These are phyloP conservation scores for Heliconius cydno DNA, from an alignment of 2,888 invertebrate genomes.

Conservation along the genomic window DNA sequence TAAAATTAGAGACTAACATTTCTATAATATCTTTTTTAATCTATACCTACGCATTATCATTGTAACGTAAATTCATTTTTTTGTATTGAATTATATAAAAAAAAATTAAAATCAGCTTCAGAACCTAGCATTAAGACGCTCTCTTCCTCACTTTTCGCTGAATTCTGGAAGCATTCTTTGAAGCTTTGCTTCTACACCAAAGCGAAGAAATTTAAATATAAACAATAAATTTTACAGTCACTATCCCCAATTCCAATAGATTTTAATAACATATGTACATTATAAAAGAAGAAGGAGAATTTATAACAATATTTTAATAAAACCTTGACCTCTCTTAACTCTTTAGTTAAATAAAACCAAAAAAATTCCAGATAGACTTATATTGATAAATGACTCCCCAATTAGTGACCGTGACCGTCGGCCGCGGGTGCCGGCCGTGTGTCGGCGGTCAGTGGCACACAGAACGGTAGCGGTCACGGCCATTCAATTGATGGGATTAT, in stretches of 20 bases:
- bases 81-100: no score
- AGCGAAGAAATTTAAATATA: no score
- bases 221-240: no score
- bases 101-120: no score
- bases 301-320: neutral
- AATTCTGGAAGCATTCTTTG: no score
- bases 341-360: constrained; percentile 6
- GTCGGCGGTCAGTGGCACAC: constrained; percentile 49
- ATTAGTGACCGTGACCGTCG: constrained; percentile 62
- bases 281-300: neutral
- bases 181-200: no score
- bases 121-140: no score
- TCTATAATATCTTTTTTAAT: constrained; percentile 33
- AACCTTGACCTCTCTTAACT: constrained; percentile 20
- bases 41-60: constrained; percentile 20
- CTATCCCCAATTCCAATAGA: neutral
- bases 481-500: constrained; percentile 42
- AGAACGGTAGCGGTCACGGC: constrained; percentile 51
- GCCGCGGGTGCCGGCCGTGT: constrained; percentile 49
- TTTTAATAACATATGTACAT: neutral
- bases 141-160: no score
- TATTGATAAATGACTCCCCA: constrained; percentile 69
- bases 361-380: constrained; percentile 38
- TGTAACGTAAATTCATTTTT: neutral
- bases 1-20: constrained; percentile 35